These are phyloP conservation scores for Montipora sp. DNA, from an alignment of 64 coral and sea anemone genomes.

Conservation along the genomic window DNA sequence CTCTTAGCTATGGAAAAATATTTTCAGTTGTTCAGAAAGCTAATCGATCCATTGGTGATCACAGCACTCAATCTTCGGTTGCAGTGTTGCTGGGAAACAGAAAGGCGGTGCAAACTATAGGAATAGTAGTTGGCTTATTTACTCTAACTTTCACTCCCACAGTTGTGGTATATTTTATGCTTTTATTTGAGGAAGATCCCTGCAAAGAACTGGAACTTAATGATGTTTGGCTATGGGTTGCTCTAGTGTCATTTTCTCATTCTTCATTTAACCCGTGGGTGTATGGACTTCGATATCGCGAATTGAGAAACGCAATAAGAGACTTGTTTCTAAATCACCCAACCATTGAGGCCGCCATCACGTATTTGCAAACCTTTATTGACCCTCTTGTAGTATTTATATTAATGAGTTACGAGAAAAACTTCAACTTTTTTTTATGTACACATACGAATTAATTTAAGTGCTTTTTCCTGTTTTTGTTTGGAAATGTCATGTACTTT, in stretches of 20 bases:
- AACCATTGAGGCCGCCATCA: neutral
- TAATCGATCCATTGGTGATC: neutral
- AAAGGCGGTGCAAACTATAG: slow-evolving; percentile 22
- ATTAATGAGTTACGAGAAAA: too few species aligned
- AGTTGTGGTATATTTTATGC: slow-evolving; percentile 41
- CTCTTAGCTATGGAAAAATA: slow-evolving; percentile 12
- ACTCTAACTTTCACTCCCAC: slow-evolving; percentile 21
- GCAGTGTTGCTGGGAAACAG: neutral
- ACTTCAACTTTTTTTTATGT: too few species aligned
- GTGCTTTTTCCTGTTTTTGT: too few species aligned
- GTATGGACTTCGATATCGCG: slow-evolving; percentile 22
- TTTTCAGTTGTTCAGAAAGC: slow-evolving; percentile 10
- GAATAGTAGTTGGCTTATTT: slow-evolving; percentile 15
- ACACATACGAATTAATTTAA: too few species aligned
- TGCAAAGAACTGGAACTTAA: slow-evolving; percentile 20
- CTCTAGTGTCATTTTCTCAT: slow-evolving; percentile 34
- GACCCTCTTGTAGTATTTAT: neutral
- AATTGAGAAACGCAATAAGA: slow-evolving; percentile 17
- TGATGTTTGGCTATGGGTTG: slow-evolving; percentile 38
- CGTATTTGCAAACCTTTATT: neutral
- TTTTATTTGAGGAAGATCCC: slow-evolving; percentile 27
- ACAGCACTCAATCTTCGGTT: neutral
- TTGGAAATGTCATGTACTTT: too few species aligned
- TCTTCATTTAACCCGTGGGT: slow-evolving; percentile 52
- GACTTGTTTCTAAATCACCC: neutral